These are phyloP conservation scores for Disparrhopalites patrizii DNA, from an alignment of 2,888 invertebrate genomes.

Conservation along the genomic window DNA sequence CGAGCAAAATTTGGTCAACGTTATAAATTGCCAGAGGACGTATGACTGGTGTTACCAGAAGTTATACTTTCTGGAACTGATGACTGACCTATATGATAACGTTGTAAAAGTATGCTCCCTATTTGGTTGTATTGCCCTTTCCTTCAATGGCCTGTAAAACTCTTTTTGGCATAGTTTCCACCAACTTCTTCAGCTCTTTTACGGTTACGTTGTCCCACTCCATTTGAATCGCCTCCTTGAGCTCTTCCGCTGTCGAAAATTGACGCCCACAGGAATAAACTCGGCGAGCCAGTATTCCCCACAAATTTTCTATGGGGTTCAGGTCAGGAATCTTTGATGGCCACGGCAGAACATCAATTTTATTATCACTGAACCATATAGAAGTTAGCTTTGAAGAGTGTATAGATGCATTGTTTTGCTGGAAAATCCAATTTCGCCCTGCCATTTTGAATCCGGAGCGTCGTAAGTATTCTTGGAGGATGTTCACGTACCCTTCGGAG, in stretches of 20 bases:
- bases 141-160: neutral
- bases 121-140: too few species aligned
- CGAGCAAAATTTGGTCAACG: too few species aligned
- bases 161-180: neutral
- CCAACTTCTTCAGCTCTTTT: neutral
- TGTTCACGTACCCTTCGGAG: too few species aligned
- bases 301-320: neutral
- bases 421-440: neutral
- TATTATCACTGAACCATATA: neutral
- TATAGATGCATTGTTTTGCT: neutral
- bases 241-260: neutral
- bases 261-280: neutral
- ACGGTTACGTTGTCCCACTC: neutral
- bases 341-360: neutral
- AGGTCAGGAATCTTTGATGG: neutral
- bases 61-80: too few species aligned
- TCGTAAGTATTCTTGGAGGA: too few species aligned
- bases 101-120: too few species aligned
- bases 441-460: neutral
- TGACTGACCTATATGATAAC: too few species aligned
- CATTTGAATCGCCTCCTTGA: neutral
- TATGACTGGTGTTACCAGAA: too few species aligned
- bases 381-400: neutral
- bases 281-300: neutral
- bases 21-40: too few species aligned